Conservation (phyloP, 1,140 invertebrate species). For the Aphaenogaster floridana region DNA sequence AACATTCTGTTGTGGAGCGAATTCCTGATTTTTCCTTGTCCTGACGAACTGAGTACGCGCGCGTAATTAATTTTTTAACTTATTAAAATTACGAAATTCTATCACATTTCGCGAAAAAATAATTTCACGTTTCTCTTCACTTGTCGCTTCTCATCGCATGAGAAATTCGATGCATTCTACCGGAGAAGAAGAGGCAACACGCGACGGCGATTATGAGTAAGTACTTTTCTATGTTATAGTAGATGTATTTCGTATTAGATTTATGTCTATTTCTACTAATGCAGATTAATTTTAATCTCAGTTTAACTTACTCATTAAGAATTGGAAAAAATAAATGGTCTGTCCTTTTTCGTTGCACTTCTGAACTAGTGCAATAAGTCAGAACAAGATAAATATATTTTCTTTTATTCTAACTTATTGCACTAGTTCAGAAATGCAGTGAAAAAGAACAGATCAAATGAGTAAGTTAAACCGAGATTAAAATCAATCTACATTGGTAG, state of each 20-base stretch:
- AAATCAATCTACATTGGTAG: no score
- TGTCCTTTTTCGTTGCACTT: no score
- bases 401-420: no score
- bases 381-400: no score
- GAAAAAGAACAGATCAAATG: no score
- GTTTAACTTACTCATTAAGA: no score
- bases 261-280: neutral
- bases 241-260: constrained; percentile 10
- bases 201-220: constrained; percentile 30
- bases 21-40: constrained; percentile 12
- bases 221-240: neutral
- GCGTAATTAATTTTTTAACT: constrained; percentile 32
- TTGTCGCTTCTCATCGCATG: neutral
- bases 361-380: no score
- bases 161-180: neutral
- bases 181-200: constrained; percentile 13
- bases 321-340: no score
- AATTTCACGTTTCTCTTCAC: neutral
- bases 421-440: no score
- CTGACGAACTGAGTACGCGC: constrained; percentile 37
- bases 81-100: neutral
- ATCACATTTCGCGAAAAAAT: constrained; percentile 1
- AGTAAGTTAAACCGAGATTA: no score
- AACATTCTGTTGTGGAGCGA: constrained; percentile 10
- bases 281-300: no score